Evolutionary conservation across 2,888 invertebrate genomes (phyloP).

Genomic region (Lasioglossum lativentre): DNA sequence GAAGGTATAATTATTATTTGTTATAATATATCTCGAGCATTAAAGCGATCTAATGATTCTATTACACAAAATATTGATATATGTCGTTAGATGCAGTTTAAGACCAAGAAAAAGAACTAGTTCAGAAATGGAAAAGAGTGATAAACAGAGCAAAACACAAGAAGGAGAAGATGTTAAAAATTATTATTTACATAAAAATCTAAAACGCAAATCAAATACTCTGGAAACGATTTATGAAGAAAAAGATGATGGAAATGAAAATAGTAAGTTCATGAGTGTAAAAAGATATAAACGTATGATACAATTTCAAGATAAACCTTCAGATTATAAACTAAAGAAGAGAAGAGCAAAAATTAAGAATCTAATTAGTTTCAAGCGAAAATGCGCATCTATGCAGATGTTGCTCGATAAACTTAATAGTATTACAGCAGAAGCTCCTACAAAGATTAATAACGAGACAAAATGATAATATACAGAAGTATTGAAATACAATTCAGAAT

Average conservation of each 20-base stretch:
- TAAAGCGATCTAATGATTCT: not conserved
- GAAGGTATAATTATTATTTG: slow-evolving; percentile 73
- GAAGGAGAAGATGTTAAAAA: slow-evolving; percentile 83
- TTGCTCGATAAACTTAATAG: slow-evolving; percentile 87
- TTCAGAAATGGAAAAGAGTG: slow-evolving; percentile 74
- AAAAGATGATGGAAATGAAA: slow-evolving; percentile 84
- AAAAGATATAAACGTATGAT: slow-evolving; percentile 87
- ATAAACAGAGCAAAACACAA: not conserved
- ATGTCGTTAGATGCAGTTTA: slow-evolving; percentile 74
- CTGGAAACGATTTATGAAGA: slow-evolving; percentile 89
- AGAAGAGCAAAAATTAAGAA: slow-evolving; percentile 87
- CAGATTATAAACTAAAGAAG: slow-evolving; percentile 86
- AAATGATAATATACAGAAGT: slow-evolving; percentile 40
- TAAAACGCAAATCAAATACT: slow-evolving; percentile 86
- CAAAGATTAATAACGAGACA: slow-evolving; percentile 52
- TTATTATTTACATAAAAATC: slow-evolving; percentile 87
- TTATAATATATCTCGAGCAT: not conserved
- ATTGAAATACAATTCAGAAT: slow-evolving; percentile 19
- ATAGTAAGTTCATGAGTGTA: slow-evolving; percentile 85
- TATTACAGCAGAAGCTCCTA: slow-evolving; percentile 66
- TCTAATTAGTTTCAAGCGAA: slow-evolving; percentile 85
- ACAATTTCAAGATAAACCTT: slow-evolving; percentile 86
- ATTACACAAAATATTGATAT: not conserved
- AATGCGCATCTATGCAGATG: slow-evolving; percentile 86
- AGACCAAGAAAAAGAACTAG: slow-evolving; percentile 78